Evolutionary conservation across 2,888 invertebrate genomes (phyloP), one percentile per base, ranked within the genome.

Genomic region (Caenorhabditis japonica): DNA sequence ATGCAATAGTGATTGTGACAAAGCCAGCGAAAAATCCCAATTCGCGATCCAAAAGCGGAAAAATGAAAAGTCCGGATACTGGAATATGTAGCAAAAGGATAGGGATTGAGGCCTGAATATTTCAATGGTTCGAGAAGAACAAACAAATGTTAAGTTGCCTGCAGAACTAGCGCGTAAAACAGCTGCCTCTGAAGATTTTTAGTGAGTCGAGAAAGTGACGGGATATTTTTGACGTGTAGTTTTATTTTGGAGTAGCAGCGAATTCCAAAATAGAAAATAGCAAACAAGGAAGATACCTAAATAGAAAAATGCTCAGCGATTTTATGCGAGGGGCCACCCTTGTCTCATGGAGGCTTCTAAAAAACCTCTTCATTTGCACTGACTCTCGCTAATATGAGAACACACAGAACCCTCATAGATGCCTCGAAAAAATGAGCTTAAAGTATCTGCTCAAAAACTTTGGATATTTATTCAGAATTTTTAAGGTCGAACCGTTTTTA

Each of bases 1-100:
- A n/a, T 19, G 60, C 69, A 23, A 70, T 70, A 5, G 69, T 61
- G 34, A 70, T 61, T 0, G 60, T 61, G 19, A 70, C 55, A 27
- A 70, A 53, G 7, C 59, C 60, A 3, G 60, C 61, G 27, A 61
- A 61, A 12, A 59, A 49, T 27, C 69, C 69, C 21, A 70, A 49
- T 2, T 70, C 53, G 4, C 7, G 12, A 33, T 70, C 55, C 10
- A 70, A 2, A 4, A 70, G 41, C 10, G 69, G 53, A 21, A 61
- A 60, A 41, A 61, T 39, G 38, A 60, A 70, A 7, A 70, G 43
- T 0, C 47, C 38, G 13, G 60, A 61, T 3, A 70, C 60, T n/a
- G 69, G 69, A 12, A 61, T 0, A 27, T 70, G 60, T 1, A 70
- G 60, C n/a, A 70, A 43, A 15, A 70, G 13, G 7, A 70, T 43